Conservation (phyloP, 2,888 invertebrate genomes). For the Lasioglossum oenotherae region DNA sequence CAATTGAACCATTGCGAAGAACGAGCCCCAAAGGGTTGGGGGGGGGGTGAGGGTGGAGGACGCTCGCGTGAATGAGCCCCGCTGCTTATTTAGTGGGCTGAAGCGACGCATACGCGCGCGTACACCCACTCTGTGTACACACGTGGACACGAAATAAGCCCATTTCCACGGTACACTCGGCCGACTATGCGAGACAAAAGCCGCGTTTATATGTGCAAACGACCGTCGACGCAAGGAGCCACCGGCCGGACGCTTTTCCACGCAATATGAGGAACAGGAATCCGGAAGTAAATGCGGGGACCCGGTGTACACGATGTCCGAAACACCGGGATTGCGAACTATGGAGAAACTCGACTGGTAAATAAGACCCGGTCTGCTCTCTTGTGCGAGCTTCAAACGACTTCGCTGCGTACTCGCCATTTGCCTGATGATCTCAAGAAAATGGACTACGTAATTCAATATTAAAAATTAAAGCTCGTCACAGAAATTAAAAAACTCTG, state of each 20-base stretch:
- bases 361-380: conserved; percentile 6
- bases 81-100: conserved; percentile 59
- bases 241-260: conserved; percentile 54
- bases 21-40: conserved; percentile 12
- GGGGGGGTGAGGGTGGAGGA: neutral
- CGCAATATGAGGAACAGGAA: conserved; percentile 56
- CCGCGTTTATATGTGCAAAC: conserved; percentile 65
- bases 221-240: conserved; percentile 55
- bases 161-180: conserved; percentile 66
- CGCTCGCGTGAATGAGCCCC: conserved; percentile 45
- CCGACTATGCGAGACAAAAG: conserved; percentile 63
- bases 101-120: conserved; percentile 38
- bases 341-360: conserved; percentile 5
- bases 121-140: neutral
- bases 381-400: neutral
- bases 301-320: neutral
- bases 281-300: conserved; percentile 32
- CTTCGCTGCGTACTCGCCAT: neutral
- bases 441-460: neutral
- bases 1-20: conserved; percentile 37
- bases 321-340: conserved; percentile 27
- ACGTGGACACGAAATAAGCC: conserved; percentile 62
- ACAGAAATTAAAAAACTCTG: neutral
- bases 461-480: neutral
- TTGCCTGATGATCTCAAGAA: neutral